phyloP scores from a whole-genome alignment of 2,113 vertebrate genomes.

The Lepus americanus region DNA sequence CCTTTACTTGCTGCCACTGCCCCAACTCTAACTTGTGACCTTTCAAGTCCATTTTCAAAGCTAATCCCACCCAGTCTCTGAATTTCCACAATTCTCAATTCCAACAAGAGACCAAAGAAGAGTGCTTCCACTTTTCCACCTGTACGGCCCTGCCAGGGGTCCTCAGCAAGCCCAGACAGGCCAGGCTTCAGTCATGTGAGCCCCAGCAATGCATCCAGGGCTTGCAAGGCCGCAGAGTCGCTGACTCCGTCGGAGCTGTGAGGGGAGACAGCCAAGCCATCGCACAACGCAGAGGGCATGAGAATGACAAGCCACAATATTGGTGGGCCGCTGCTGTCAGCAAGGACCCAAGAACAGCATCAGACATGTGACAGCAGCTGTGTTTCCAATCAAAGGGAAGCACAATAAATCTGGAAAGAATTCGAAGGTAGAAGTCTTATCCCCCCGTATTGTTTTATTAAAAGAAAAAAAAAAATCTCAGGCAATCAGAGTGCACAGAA shows the following conservation, averaged over 20 bases:
- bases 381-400: not conserved
- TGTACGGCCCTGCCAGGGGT: not conserved
- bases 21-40: not conserved
- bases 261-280: not conserved
- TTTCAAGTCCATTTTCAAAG: slow-evolving; percentile 32
- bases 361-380: not conserved
- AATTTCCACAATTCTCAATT: slow-evolving; percentile 38
- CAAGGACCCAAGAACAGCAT: not conserved
- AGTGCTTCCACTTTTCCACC: not conserved
- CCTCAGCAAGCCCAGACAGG: not conserved
- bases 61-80: not conserved
- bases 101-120: not conserved
- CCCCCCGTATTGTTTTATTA: not conserved
- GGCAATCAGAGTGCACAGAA: not conserved
- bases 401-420: not conserved
- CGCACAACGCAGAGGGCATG: not conserved
- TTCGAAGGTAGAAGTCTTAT: not conserved
- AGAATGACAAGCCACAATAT: not conserved
- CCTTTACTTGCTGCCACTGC: not conserved
- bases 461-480: not conserved
- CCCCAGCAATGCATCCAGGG: not conserved
- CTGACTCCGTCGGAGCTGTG: not conserved
- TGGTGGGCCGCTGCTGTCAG: not conserved
- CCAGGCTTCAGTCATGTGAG: not conserved
- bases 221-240: not conserved